Evolutionary conservation across 2,797 vertebrate species (phyloP).

Genomic region (Ambastaia sidthimunki): DNA sequence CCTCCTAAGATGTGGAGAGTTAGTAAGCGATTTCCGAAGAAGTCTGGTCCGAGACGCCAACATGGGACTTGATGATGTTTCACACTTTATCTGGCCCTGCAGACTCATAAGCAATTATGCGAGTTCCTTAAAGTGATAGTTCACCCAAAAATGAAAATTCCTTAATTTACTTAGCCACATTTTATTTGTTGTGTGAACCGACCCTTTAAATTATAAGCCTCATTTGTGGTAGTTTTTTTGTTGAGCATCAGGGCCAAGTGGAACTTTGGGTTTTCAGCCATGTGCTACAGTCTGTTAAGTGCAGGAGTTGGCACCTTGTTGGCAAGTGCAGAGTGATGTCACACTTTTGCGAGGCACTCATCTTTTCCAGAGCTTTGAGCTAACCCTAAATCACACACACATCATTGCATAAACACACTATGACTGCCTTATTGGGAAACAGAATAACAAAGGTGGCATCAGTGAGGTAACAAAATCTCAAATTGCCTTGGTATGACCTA

Average conservation of each 20-base stretch:
- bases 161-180: too few species aligned
- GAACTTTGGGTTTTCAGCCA: conserved; percentile 49
- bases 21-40: conserved; percentile 42
- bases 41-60: conserved; percentile 41
- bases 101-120: neutral
- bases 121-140: neutral
- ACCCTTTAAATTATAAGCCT: neutral
- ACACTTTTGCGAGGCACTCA: conserved; percentile 51
- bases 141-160: neutral
- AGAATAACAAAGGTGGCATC: conserved; percentile 24
- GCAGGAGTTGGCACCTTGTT: conserved; percentile 60
- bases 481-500: neutral
- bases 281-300: conserved; percentile 51
- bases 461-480: neutral
- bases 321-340: conserved; percentile 57
- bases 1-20: conserved; percentile 67
- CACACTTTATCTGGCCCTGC: conserved; percentile 39
- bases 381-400: conserved; percentile 35
- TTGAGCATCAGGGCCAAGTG: conserved; percentile 20
- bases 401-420: conserved; percentile 39
- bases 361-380: conserved; percentile 63
- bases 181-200: neutral
- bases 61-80: conserved; percentile 44
- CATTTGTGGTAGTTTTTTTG: neutral
- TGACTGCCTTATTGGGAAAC: conserved; percentile 45